Percentiles rank a stretch among this genome's conserved stretches.
phyloP scores from a whole-genome alignment of 2,888 invertebrate species.

The Eutolmus rufibarbis region DNA sequence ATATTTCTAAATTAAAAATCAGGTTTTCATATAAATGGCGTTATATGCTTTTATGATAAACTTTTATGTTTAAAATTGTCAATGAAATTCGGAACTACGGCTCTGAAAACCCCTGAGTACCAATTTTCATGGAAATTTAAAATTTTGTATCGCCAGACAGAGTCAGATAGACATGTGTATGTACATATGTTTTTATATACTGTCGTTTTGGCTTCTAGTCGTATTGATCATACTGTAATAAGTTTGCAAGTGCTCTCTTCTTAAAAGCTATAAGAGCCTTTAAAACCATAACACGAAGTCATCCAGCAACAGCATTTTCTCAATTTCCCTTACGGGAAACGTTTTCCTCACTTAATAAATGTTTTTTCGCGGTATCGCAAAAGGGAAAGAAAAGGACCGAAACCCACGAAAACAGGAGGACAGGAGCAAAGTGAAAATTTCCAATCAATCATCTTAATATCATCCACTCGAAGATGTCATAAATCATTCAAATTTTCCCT shows the following conservation, averaged over 20 bases:
- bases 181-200: too few relatives aligned
- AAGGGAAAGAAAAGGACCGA: background rate
- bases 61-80: too few relatives aligned
- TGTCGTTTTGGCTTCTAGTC: too few relatives aligned
- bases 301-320: background rate
- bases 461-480: background rate
- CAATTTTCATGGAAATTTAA: too few relatives aligned
- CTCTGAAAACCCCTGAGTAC: too few relatives aligned
- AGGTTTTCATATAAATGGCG: too few relatives aligned
- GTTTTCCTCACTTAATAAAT: background rate
- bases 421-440: background rate
- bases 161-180: too few relatives aligned
- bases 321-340: background rate
- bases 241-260: background rate
- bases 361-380: background rate
- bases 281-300: background rate
- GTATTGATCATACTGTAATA: background rate
- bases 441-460: slow-evolving; percentile 8
- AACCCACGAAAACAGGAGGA: background rate
- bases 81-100: too few relatives aligned
- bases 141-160: too few relatives aligned
- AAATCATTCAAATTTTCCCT: slow-evolving; percentile 1
- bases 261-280: background rate
- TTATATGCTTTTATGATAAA: too few relatives aligned
- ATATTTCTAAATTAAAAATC: too few relatives aligned